These are phyloP conservation scores for Sphaeramia orbicularis DNA, from an alignment of 2,797 vertebrate species.

Conservation along the genomic window DNA sequence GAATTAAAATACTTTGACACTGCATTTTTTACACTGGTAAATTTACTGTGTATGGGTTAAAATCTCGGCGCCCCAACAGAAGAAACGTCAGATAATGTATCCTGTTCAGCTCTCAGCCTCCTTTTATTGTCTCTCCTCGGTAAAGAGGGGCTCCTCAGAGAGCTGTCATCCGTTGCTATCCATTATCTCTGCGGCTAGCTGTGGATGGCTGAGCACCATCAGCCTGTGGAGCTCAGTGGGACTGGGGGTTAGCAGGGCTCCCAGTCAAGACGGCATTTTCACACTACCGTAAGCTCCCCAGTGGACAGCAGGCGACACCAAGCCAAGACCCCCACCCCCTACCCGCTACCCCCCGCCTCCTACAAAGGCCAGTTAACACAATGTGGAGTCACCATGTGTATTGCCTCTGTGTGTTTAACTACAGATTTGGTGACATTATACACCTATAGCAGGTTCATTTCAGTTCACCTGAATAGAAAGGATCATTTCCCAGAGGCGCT, in stretches of 20 bases:
- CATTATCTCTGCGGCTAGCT: constrained; percentile 68
- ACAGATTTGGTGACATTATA: constrained; percentile 20
- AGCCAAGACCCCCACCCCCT: constrained; percentile 9
- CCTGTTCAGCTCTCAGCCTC: constrained; percentile 17
- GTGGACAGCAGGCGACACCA: constrained; percentile 26
- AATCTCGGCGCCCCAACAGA: constrained; percentile 25
- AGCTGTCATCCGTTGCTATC: constrained; percentile 67
- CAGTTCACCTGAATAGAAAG: constrained; percentile 34
- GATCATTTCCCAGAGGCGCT: not conserved
- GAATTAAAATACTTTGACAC: too few relatives aligned
- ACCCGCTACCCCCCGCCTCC: too few relatives aligned
- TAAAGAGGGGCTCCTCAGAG: constrained; percentile 50
- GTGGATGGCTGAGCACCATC: constrained; percentile 68
- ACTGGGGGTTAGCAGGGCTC: constrained; percentile 54
- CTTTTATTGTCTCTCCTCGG: constrained; percentile 32
- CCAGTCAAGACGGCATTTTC: constrained; percentile 39
- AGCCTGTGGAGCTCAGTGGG: constrained; percentile 58
- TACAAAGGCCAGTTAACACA: constrained; percentile 31
- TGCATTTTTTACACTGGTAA: too few relatives aligned
- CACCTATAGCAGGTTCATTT: constrained; percentile 27
- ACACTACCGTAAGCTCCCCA: constrained; percentile 43
- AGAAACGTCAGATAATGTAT: constrained; percentile 47
- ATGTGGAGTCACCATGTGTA: constrained; percentile 14
- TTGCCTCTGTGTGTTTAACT: constrained; percentile 30
- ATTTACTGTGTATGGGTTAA: too few relatives aligned